Conservation (phyloP, 2,888 invertebrate species). For the Agrotis segetum region DNA sequence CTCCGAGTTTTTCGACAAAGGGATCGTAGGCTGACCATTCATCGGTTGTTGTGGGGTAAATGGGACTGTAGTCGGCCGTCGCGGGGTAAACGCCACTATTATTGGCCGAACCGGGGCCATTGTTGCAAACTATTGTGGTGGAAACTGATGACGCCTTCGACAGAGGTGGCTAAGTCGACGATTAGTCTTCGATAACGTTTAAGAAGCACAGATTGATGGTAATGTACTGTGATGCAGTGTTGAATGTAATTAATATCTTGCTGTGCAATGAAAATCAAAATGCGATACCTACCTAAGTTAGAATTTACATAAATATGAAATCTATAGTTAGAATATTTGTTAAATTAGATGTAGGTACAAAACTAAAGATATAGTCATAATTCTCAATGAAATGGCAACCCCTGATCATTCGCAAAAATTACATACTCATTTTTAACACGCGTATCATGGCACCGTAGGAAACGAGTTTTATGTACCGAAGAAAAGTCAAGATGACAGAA, state of each 20-base stretch:
- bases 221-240: not conserved
- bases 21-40: conserved; percentile 83
- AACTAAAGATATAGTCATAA: no score
- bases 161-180: conserved; percentile 79
- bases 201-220: conserved; percentile 27
- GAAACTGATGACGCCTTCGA: conserved; percentile 83
- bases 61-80: conserved; percentile 76
- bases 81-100: conserved; percentile 80
- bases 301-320: no score
- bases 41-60: conserved; percentile 82
- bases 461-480: no score
- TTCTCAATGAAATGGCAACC: no score
- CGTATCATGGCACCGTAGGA: no score
- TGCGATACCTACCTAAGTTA: no score
- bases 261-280: not conserved
- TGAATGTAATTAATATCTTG: conserved; percentile 1
- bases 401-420: no score
- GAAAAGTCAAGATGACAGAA: no score
- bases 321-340: no score
- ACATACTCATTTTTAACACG: no score
- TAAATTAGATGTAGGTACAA: no score
- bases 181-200: conserved; percentile 81
- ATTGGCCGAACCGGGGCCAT: conserved; percentile 76
- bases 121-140: conserved; percentile 83
- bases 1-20: conserved; percentile 82